Conservation (phyloP, 2,113 vertebrate genomes). For the Anarrhichthys ocellatus region DNA sequence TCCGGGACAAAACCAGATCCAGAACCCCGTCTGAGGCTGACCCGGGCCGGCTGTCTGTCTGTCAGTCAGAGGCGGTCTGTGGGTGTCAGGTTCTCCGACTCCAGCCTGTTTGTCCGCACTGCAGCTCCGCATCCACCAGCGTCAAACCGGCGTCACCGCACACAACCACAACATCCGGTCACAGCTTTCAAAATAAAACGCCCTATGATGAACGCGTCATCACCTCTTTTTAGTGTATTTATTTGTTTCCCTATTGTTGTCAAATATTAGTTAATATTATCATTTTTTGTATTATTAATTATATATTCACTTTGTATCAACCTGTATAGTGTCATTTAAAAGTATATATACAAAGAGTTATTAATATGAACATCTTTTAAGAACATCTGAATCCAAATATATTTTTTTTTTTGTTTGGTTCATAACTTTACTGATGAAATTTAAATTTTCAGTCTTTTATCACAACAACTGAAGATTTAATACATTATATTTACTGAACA, state of each 20-base stretch:
- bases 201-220: background rate
- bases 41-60: conserved; percentile 4
- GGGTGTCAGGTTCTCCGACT: conserved; percentile 53
- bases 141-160: conserved; percentile 30
- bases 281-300: background rate
- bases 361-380: background rate
- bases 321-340: background rate
- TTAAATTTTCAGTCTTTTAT: background rate
- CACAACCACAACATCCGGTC: conserved; percentile 55
- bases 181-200: conserved; percentile 59
- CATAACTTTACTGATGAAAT: background rate
- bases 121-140: conserved; percentile 76
- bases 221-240: background rate
- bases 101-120: conserved; percentile 84
- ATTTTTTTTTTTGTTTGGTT: background rate
- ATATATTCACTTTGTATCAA: background rate
- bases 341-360: background rate
- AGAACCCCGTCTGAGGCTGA: background rate
- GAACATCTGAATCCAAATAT: background rate
- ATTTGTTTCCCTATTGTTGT: background rate
- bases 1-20: background rate
- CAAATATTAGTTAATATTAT: background rate
- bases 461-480: background rate
- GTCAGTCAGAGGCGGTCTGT: conserved; percentile 10
- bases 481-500: background rate